phyloP scores from a whole-genome alignment of 2,113 vertebrate species.

The Apaloderma vittatum region DNA sequence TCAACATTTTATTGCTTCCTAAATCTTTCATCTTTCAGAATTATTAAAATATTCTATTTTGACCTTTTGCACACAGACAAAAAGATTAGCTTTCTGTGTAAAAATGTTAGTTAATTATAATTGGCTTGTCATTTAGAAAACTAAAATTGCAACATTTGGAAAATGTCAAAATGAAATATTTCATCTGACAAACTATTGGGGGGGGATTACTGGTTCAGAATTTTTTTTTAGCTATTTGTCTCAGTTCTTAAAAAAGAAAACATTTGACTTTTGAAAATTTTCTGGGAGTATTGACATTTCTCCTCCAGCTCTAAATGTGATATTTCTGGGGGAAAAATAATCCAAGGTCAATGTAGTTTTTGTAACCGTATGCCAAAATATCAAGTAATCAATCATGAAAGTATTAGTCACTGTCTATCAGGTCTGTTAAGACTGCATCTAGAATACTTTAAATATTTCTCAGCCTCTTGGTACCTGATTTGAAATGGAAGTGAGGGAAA shows the following conservation, averaged over 20 bases:
- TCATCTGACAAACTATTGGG: neutral
- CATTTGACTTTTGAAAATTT: neutral
- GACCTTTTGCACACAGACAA: neutral
- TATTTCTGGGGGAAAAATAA: neutral
- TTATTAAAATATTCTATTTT: neutral
- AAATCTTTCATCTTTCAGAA: neutral
- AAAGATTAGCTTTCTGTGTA: neutral
- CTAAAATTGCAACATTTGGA: neutral
- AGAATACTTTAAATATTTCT: neutral
- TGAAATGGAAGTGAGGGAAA: neutral
- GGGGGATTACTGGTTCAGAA: neutral
- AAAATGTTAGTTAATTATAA: neutral
- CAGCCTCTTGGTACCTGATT: neutral
- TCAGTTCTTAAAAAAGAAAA: neutral
- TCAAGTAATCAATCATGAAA: neutral
- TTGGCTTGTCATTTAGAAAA: neutral
- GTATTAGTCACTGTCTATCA: slow-evolving; percentile 20
- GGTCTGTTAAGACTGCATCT: neutral
- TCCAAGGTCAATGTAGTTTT: slow-evolving; percentile 6
- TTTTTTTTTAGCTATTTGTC: neutral
- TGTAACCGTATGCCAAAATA: neutral
- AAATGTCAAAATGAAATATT: slow-evolving; percentile 23
- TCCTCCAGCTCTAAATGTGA: neutral
- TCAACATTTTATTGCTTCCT: neutral
- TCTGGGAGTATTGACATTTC: neutral